phyloP scores from a whole-genome alignment of 2,113 vertebrate species.

The Heterochromis multidens region DNA sequence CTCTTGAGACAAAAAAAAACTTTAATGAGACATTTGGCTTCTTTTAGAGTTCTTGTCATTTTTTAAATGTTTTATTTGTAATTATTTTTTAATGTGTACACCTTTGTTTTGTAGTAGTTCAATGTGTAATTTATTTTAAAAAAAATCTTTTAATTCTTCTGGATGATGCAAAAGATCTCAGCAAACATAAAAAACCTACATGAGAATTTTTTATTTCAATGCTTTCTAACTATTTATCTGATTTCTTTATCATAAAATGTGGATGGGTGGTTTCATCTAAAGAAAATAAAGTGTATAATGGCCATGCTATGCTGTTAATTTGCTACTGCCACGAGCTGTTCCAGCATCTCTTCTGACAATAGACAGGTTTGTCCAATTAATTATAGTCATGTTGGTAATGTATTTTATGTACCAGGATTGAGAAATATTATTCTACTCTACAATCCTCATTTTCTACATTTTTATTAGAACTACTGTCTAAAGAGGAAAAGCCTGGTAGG shows the following conservation, averaged over 20 bases:
- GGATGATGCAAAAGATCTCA: neutral
- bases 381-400: neutral
- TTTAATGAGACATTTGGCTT: too few species aligned
- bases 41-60: too few species aligned
- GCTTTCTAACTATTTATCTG: neutral
- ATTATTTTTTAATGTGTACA: neutral
- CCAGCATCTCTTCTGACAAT: neutral
- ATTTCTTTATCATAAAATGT: neutral
- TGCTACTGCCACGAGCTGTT: neutral
- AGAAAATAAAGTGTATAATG: neutral
- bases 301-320: neutral
- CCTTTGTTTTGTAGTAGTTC: neutral
- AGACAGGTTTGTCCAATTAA: neutral
- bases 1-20: too few species aligned
- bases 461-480: neutral
- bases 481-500: neutral
- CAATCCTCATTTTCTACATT: neutral
- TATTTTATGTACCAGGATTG: neutral
- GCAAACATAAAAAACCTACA: neutral
- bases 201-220: neutral
- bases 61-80: too few species aligned
- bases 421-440: neutral
- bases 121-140: neutral
- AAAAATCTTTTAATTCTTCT: neutral
- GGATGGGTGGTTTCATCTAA: neutral